phyloP scores from a whole-genome alignment of 2,888 invertebrate species.

The Euplexia lucipara region DNA sequence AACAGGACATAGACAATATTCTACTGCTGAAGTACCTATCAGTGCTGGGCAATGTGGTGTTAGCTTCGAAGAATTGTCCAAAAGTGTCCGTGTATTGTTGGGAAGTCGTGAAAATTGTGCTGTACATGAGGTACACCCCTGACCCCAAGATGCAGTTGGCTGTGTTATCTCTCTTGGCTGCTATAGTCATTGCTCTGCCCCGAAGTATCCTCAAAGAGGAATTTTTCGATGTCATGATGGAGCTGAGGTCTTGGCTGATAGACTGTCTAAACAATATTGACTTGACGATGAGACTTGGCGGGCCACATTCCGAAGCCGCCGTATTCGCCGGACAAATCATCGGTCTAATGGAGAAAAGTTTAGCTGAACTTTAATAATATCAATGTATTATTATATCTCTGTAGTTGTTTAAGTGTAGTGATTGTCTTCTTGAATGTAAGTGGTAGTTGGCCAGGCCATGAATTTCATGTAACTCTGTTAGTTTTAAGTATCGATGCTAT shows the following conservation, averaged over 20 bases:
- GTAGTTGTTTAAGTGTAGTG: constrained; percentile 25
- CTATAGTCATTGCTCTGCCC: constrained; percentile 92
- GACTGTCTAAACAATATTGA: constrained; percentile 90
- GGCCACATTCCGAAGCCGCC: constrained; percentile 92
- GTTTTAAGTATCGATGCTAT: constrained; percentile 41
- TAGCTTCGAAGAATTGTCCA: constrained; percentile 93
- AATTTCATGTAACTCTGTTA: constrained; percentile 39
- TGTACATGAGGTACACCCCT: constrained; percentile 92
- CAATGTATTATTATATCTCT: not conserved
- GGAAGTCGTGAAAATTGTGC: constrained; percentile 93
- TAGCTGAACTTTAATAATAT: constrained; percentile 67
- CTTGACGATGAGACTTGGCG: constrained; percentile 87
- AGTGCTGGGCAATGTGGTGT: constrained; percentile 92
- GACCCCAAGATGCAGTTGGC: constrained; percentile 93
- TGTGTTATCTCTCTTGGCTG: constrained; percentile 92
- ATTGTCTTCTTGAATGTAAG: constrained; percentile 20
- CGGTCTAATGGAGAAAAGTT: constrained; percentile 87
- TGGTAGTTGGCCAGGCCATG: constrained; percentile 23
- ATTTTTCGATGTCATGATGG: constrained; percentile 92
- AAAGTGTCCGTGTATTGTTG: constrained; percentile 92
- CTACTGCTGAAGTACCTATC: constrained; percentile 93
- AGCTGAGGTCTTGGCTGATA: constrained; percentile 93
- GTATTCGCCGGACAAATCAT: constrained; percentile 92
- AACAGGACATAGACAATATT: constrained; percentile 92
- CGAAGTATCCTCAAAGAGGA: constrained; percentile 90